phyloP scores from a whole-genome alignment of 2,888 invertebrate genomes.

The Mechanitis mazaeus region DNA sequence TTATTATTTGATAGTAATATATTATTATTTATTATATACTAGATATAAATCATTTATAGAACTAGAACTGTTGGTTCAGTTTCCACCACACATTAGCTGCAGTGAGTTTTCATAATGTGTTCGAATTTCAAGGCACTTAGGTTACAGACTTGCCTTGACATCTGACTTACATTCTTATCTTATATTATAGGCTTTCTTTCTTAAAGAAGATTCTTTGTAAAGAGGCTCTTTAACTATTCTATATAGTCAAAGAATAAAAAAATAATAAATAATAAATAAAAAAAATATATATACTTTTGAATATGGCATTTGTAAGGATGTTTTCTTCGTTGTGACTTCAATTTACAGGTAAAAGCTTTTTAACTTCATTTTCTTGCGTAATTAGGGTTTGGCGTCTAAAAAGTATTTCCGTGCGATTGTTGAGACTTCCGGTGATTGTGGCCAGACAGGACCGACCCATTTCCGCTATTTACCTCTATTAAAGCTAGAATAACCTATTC shows the following conservation, averaged over 20 bases:
- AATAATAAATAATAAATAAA: too few relatives aligned
- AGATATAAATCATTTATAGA: too few relatives aligned
- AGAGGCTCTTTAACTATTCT: too few relatives aligned
- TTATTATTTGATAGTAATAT: too few relatives aligned
- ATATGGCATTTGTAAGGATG: too few relatives aligned
- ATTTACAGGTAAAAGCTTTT: conserved; percentile 5
- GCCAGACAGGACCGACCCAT: conserved; percentile 13
- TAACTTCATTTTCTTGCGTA: conserved; percentile 16
- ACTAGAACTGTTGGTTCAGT: conserved; percentile 13
- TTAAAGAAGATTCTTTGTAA: too few relatives aligned
- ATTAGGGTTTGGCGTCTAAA: conserved; percentile 21
- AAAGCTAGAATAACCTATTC: not conserved
- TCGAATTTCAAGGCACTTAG: conserved; percentile 25
- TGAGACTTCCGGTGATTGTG: conserved; percentile 21
- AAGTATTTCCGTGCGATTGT: conserved; percentile 23
- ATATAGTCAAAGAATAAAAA: too few relatives aligned
- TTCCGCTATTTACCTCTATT: conserved; percentile 18
- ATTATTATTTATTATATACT: too few relatives aligned
- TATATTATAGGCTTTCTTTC: too few relatives aligned
- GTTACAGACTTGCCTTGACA: conserved; percentile 26
- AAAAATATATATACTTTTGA: too few relatives aligned
- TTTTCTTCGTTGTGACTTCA: too few relatives aligned
- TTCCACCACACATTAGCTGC: conserved; percentile 31
- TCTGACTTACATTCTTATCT: conserved; percentile 12
- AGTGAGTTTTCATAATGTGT: conserved; percentile 34